phyloP scores from a whole-genome alignment of 2,113 vertebrate genomes.

The Vicugna pacos region DNA sequence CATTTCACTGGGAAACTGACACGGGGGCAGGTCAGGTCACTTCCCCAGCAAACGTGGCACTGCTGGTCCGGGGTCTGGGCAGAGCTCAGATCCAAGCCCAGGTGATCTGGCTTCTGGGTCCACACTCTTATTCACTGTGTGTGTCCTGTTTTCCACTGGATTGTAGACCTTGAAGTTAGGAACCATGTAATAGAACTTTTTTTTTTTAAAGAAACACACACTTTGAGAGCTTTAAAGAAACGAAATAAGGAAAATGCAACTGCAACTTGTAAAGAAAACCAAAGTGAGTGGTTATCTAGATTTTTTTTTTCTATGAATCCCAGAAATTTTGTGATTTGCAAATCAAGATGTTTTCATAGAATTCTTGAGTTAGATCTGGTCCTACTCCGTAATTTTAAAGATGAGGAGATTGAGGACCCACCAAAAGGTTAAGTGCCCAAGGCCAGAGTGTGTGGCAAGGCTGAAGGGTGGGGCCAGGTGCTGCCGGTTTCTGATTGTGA shows the following conservation, averaged over 20 bases:
- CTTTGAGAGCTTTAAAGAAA: not conserved
- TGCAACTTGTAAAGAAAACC: not conserved
- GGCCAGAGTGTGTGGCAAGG: not conserved
- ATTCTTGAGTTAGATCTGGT: not conserved
- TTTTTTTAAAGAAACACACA: not conserved
- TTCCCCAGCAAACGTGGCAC: fast-evolving
- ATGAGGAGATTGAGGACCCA: not conserved
- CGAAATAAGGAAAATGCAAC: not conserved
- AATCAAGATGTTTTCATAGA: not conserved
- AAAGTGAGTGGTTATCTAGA: not conserved
- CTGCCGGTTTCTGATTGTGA: not conserved
- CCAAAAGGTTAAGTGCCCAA: no score
- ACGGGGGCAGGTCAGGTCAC: not conserved
- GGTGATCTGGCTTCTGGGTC: not conserved
- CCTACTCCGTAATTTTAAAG: not conserved
- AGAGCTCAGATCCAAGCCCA: not conserved
- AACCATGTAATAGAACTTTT: not conserved
- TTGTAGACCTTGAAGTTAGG: not conserved
- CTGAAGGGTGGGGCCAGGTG: not conserved
- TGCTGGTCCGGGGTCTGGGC: no score
- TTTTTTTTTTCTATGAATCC: not conserved
- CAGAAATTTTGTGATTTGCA: not conserved
- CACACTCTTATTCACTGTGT: fast-evolving
- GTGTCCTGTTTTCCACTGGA: not conserved
- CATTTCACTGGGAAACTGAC: not conserved